Conservation (phyloP, 2,113 vertebrate species). For the Dromaius novaehollandiae region DNA sequence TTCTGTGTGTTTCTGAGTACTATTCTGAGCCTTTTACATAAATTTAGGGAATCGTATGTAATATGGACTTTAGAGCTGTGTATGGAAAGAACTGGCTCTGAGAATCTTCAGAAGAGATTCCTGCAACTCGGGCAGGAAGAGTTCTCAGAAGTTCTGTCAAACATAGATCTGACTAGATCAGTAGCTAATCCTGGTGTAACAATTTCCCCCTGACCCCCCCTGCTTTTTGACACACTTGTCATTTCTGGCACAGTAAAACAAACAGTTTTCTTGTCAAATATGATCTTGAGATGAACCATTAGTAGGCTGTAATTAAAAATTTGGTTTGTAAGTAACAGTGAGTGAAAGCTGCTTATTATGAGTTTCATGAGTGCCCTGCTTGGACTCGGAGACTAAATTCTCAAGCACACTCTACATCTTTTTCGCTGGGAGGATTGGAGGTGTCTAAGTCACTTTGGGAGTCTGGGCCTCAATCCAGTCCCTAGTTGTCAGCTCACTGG, state of each 20-base stretch:
- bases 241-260: background rate
- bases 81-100: background rate
- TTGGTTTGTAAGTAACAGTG: background rate
- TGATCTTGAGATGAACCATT: background rate
- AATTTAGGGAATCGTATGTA: background rate
- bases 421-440: background rate
- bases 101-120: background rate
- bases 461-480: conserved; percentile 22
- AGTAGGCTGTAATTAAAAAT: background rate
- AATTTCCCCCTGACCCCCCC: background rate
- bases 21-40: background rate
- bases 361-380: background rate
- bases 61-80: rapidly evolving
- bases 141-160: background rate
- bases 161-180: background rate
- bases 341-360: background rate
- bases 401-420: background rate
- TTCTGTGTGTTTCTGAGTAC: background rate
- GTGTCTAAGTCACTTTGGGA: background rate
- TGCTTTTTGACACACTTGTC: background rate
- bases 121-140: background rate
- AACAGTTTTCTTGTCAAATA: background rate
- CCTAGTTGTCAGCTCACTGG: background rate
- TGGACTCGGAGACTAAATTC: background rate
- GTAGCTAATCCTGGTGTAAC: background rate